phyloP scores from a whole-genome alignment of 2,888 invertebrate species.

The Odontocolon sp. region DNA sequence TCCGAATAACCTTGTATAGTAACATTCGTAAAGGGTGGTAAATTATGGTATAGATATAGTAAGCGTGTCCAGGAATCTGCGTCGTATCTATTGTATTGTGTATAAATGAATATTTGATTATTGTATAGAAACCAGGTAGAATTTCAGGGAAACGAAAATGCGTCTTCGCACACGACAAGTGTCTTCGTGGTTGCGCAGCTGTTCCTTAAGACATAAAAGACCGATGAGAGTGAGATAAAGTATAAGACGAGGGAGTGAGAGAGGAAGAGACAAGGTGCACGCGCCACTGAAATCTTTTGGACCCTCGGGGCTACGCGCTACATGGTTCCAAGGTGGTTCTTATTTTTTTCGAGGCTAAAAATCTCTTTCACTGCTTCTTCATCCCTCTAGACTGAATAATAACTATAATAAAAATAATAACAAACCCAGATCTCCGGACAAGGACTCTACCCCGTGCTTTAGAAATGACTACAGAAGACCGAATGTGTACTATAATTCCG shows the following conservation, averaged over 20 bases:
- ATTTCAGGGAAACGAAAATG: constrained; percentile 14
- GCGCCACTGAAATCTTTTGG: constrained; percentile 47
- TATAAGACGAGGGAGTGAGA: constrained; percentile 12
- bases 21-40: background rate
- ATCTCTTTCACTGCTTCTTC: constrained; percentile 22
- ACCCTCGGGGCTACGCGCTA: background rate
- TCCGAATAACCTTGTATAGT: too few relatives aligned
- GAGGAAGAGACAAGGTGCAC: constrained; percentile 50
- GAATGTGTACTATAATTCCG: constrained; percentile 58
- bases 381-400: constrained; percentile 16
- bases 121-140: constrained; percentile 1
- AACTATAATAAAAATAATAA: constrained; percentile 27
- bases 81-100: background rate
- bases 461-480: constrained; percentile 11
- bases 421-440: constrained; percentile 1
- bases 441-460: constrained; percentile 1
- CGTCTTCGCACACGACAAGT: constrained; percentile 57
- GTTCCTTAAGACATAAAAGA: constrained; percentile 26
- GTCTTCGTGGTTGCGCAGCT: constrained; percentile 54
- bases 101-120: background rate
- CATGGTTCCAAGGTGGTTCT: constrained; percentile 10
- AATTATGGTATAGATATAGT: background rate
- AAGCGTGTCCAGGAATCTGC: background rate
- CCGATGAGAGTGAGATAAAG: constrained; percentile 3
- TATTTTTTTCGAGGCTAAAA: constrained; percentile 19